phyloP scores from a whole-genome alignment of 2,888 invertebrate genomes.

The Cataglyphis altisquamis region DNA sequence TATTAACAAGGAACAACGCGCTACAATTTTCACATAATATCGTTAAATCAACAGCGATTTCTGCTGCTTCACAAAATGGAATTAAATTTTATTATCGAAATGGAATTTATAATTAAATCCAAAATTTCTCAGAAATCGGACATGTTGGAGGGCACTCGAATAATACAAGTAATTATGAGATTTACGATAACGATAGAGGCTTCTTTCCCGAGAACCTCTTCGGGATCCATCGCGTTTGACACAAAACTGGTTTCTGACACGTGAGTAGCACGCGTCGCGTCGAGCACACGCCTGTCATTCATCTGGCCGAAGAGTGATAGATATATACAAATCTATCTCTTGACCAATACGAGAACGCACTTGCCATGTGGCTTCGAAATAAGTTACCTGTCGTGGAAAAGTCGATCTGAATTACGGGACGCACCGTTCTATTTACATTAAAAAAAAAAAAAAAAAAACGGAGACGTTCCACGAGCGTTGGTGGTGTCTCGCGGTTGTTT shows the following conservation, averaged over 20 bases:
- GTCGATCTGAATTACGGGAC: background rate
- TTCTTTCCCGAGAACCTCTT: background rate
- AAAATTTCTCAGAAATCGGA: background rate
- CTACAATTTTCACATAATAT: background rate
- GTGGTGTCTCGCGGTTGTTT: conserved; percentile 7
- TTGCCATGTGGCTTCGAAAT: background rate
- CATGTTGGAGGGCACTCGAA: background rate
- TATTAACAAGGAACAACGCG: background rate
- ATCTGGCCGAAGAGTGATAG: conserved; percentile 6
- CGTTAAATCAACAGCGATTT: background rate
- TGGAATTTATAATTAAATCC: background rate
- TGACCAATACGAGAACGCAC: background rate
- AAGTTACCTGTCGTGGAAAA: conserved; percentile 3
- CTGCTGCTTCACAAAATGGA: background rate
- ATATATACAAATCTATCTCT: conserved; percentile 32
- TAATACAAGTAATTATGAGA: background rate
- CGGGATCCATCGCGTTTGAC: conserved; percentile 60
- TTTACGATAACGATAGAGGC: conserved; percentile 10
- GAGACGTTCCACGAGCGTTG: conserved; percentile 6
- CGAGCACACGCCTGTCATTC: conserved; percentile 66
- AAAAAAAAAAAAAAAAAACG: conserved; percentile 3
- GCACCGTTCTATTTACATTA: background rate
- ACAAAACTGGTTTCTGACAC: conserved; percentile 77
- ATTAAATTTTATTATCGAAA: background rate
- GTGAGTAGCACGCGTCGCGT: conserved; percentile 76